Evolutionary conservation across 2,888 invertebrate species (phyloP).

Genomic region (Rhaphigaster nebulosa): DNA sequence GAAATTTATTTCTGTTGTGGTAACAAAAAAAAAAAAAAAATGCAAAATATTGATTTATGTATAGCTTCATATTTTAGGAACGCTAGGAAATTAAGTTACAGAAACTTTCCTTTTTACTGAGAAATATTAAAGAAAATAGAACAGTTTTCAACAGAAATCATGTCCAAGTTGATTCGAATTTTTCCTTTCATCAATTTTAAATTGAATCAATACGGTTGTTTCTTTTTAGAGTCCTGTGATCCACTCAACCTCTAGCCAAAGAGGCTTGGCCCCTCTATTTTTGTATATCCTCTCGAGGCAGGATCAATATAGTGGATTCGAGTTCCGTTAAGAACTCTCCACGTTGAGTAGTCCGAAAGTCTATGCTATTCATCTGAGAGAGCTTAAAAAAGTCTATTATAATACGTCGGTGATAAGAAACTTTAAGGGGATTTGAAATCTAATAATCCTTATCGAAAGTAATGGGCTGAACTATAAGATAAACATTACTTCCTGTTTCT

Average conservation of each 20-base stretch:
- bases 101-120: too few relatives aligned
- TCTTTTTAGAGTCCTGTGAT: background rate
- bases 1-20: too few relatives aligned
- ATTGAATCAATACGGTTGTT: background rate
- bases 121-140: background rate
- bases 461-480: background rate
- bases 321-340: constrained; percentile 4
- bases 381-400: background rate
- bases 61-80: too few relatives aligned
- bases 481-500: too few relatives aligned
- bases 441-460: background rate
- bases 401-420: background rate
- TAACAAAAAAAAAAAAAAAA: background rate
- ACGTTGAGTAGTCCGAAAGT: background rate
- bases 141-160: background rate
- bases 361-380: background rate
- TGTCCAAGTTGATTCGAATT: background rate
- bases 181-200: background rate
- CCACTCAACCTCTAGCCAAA: background rate
- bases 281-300: background rate
- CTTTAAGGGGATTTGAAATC: background rate
- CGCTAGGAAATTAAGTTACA: too few relatives aligned
- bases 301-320: background rate
- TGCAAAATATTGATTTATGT: too few relatives aligned
- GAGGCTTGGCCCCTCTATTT: background rate